Conservation (phyloP, 2,797 vertebrate genomes). For the Anabacerthia variegaticeps region DNA sequence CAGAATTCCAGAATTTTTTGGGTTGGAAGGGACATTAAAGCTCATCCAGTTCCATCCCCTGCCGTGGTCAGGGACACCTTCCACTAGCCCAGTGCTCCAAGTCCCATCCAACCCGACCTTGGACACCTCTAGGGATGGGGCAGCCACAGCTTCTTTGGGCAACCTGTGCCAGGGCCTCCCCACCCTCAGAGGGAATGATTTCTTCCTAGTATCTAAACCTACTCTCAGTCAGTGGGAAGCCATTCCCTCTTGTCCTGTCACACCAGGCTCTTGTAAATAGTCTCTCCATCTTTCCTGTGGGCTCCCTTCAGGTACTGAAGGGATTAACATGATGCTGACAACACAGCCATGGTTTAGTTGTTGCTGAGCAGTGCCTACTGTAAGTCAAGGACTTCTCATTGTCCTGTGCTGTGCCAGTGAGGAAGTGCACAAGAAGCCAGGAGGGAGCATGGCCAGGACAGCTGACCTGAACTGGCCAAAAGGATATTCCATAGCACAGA, state of each 20-base stretch:
- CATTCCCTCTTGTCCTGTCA: neutral
- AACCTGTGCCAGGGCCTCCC: neutral
- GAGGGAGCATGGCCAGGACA: neutral
- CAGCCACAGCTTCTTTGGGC: neutral
- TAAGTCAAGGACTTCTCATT: neutral
- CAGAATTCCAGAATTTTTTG: neutral
- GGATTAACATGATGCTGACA: neutral
- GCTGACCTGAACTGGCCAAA: neutral
- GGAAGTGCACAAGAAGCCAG: neutral
- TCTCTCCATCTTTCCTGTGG: neutral
- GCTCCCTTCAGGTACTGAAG: neutral
- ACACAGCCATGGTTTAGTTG: neutral
- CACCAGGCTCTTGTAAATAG: neutral
- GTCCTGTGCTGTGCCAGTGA: neutral
- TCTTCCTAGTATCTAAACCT: neutral
- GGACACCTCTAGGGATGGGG: neutral
- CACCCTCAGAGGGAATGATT: neutral
- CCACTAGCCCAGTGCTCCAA: neutral
- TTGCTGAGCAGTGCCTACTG: neutral
- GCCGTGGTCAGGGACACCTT: neutral
- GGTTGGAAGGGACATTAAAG: neutral
- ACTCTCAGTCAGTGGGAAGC: neutral
- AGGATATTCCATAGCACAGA: neutral
- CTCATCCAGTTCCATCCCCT: neutral
- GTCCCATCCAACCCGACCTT: neutral